Evolutionary conservation across 1,140 invertebrate species (phyloP), one percentile per base, ranked within the genome.

Genomic region (Doryteuthis pealeii): DNA sequence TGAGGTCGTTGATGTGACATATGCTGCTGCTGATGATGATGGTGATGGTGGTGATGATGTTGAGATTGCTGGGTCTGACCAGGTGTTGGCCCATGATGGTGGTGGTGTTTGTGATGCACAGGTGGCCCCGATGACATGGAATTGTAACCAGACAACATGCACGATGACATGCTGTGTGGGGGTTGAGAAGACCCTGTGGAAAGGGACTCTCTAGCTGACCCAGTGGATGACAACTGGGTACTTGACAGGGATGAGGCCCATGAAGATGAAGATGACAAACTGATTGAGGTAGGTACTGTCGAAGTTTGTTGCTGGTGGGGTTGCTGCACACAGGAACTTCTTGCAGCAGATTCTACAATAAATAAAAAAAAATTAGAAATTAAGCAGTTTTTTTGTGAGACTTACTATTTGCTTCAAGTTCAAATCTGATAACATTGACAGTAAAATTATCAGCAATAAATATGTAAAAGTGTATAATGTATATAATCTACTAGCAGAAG

Each of bases 1-100:
- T 77, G 45, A 26, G 18, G 26, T 28, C 26, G n/a, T 70, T 35
- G n/a, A 65, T 76, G 32, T 69, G 40, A n/a, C 75, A 73, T 69
- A 30, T 54, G 69, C 32, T 35, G 77, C 74, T 79, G 76, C 66
- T 22, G 73, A 73, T 33, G 80, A 62, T 40, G 78, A 74, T 40
- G 77, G 58, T 30, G 80, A 75, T 35, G 78, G 73, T 74, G 76
- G 79, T 75, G 78, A 74, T 70, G 74, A 74, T 71, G 77, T 77
- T 54, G 76, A 40, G 74, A 77, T 74, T 80, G 80, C 22, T 75
- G 75, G 45, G 79, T 77, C n/a, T 3, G 35, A 40, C 35, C 35
- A 40, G 35, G 35, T 10, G 74, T 77, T 18, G 77, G 79, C 62
- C 73, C 77, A 65, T 78, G 80, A 49, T 78, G 79, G n/a, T 72